Percentiles rank a stretch among this genome's conserved stretches.
Evolutionary conservation across 2,113 vertebrate species (phyloP).

Genomic region (Budorcas taxicolor): DNA sequence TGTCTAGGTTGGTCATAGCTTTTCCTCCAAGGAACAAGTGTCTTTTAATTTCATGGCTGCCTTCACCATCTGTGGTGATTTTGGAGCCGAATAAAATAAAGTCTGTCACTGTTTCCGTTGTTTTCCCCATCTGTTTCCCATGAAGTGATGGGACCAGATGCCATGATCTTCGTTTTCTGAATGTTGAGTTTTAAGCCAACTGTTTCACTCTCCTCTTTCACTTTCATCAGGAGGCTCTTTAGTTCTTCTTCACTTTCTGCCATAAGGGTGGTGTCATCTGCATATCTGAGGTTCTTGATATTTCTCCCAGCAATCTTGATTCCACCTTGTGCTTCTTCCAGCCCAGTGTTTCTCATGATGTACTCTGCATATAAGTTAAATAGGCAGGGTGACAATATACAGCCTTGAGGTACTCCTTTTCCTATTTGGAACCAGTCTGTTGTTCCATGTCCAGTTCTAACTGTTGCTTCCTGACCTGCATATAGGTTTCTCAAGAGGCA

Average conservation of each 20-base stretch:
- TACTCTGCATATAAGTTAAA: neutral
- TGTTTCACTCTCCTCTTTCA: neutral
- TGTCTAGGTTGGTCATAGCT: neutral
- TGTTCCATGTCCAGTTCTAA: neutral
- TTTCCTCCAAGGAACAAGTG: neutral
- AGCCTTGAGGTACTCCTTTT: neutral
- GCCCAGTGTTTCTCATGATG: accelerated
- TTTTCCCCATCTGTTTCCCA: neutral
- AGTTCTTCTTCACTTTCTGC: neutral
- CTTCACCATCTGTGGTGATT: neutral
- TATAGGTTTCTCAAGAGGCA: neutral
- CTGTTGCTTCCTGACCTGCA: neutral
- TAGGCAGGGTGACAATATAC: neutral
- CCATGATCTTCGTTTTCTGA: neutral
- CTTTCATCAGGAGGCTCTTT: neutral
- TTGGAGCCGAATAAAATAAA: neutral
- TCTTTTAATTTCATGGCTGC: neutral
- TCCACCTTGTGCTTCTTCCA: neutral
- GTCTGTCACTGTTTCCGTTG: neutral
- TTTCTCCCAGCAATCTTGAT: neutral
- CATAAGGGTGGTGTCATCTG: neutral
- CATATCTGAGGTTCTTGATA: neutral
- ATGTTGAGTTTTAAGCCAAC: neutral
- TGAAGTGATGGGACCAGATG: neutral
- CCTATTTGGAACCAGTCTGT: accelerated